These are phyloP conservation scores for Muscicapa striata DNA, from an alignment of 2,797 vertebrate genomes.

Conservation along the genomic window DNA sequence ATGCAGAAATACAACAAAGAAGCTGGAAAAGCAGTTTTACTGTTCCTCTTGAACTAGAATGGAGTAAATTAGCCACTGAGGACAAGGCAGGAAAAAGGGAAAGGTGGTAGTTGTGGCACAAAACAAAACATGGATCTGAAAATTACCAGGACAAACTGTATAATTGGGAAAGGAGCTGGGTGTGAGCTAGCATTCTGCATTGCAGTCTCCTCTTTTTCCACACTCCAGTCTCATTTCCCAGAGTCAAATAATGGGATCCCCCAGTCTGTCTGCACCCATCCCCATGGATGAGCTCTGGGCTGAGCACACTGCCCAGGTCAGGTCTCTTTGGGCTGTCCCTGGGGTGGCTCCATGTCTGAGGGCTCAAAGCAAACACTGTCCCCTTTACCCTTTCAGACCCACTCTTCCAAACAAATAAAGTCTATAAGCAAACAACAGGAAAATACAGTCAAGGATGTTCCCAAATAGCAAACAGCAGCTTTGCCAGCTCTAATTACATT, in stretches of 20 bases:
- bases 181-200: neutral
- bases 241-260: neutral
- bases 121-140: neutral
- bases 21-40: neutral
- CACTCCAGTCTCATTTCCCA: neutral
- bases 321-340: accelerated
- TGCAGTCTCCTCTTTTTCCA: neutral
- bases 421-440: neutral
- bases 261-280: neutral
- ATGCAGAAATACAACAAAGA: neutral
- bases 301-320: accelerated
- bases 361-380: neutral
- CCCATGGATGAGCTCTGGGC: neutral
- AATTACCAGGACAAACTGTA: neutral
- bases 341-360: neutral
- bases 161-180: neutral
- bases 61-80: neutral
- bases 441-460: neutral
- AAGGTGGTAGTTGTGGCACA: neutral
- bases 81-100: neutral
- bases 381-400: neutral
- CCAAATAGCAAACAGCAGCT: neutral
- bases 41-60: neutral
- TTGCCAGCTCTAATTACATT: conserved; percentile 5
- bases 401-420: neutral